Conservation (phyloP, 2,113 vertebrate genomes). For the Seriola dumerili region DNA sequence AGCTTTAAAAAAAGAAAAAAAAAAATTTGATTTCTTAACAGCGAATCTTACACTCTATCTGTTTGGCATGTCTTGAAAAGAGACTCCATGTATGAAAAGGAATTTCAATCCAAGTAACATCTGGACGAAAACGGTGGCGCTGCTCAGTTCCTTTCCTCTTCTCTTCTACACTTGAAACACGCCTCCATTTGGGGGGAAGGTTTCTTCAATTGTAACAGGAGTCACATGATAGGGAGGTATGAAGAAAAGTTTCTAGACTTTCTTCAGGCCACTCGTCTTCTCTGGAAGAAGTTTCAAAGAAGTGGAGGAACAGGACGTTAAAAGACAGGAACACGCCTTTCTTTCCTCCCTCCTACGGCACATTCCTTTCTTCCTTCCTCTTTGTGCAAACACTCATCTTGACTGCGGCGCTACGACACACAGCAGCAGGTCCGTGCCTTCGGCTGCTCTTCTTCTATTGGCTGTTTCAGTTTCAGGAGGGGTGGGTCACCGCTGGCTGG, state of each 20-base stretch:
- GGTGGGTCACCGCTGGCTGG: conserved; percentile 95
- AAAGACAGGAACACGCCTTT: conserved; percentile 15
- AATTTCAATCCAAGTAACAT: conserved; percentile 18
- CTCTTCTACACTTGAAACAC: conserved; percentile 27
- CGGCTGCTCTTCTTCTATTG: conserved; percentile 91
- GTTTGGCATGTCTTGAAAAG: background rate
- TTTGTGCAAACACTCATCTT: conserved; percentile 42
- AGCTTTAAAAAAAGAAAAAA: background rate
- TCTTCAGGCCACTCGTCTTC: conserved; percentile 7
- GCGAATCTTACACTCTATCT: background rate
- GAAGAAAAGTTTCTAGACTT: background rate
- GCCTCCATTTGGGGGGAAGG: background rate
- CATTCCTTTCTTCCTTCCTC: background rate
- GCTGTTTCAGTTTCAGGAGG: conserved; percentile 94
- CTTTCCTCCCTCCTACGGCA: conserved; percentile 10
- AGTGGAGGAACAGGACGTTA: conserved; percentile 21
- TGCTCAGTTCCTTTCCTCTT: background rate
- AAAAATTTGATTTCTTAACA: conserved; percentile 19
- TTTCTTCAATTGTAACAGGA: conserved; percentile 3
- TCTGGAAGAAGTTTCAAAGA: conserved; percentile 25
- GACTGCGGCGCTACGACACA: conserved; percentile 86
- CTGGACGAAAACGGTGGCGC: background rate
- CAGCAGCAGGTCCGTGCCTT: conserved; percentile 93
- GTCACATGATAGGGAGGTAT: conserved; percentile 20
- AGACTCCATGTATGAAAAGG: conserved; percentile 1